Percentiles rank a stretch among this genome's conserved stretches.
Evolutionary conservation across 2,888 invertebrate genomes (phyloP).

Genomic region (Dynastes maya): DNA sequence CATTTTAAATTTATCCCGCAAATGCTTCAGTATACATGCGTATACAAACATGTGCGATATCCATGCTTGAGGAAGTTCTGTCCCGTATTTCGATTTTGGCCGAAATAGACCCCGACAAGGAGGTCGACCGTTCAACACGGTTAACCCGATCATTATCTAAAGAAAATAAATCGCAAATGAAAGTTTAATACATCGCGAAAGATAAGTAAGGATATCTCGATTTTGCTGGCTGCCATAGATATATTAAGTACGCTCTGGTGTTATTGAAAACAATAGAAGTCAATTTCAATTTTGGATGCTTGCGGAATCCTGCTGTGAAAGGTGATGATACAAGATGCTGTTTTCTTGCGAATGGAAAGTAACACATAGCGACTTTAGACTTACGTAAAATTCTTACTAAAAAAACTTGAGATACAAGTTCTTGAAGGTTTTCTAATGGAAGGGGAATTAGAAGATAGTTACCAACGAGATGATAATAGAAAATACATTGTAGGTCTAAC

Average conservation of each 20-base stretch:
- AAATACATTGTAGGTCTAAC: too few species aligned
- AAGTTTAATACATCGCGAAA: neutral
- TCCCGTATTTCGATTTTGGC: neutral
- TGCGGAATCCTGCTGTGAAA: neutral
- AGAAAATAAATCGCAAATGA: neutral
- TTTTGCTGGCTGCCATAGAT: neutral
- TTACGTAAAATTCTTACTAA: too few species aligned
- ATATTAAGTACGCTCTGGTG: neutral
- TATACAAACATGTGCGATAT: neutral
- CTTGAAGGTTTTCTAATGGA: too few species aligned
- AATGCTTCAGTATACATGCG: neutral
- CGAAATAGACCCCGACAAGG: neutral
- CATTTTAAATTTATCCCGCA: constrained; percentile 1
- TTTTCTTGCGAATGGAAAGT: too few species aligned
- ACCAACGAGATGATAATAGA: too few species aligned
- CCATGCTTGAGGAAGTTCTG: neutral
- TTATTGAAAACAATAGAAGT: constrained; percentile 3
- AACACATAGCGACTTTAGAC: too few species aligned
- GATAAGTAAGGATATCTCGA: neutral
- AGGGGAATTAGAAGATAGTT: too few species aligned
- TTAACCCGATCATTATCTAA: neutral
- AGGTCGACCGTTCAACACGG: neutral
- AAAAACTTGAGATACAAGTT: too few species aligned
- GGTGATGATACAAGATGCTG: neutral
- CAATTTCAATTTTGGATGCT: neutral